Evolutionary conservation across 2,113 vertebrate genomes (phyloP).

Genomic region (Oncorhynchus clarkii): DNA sequence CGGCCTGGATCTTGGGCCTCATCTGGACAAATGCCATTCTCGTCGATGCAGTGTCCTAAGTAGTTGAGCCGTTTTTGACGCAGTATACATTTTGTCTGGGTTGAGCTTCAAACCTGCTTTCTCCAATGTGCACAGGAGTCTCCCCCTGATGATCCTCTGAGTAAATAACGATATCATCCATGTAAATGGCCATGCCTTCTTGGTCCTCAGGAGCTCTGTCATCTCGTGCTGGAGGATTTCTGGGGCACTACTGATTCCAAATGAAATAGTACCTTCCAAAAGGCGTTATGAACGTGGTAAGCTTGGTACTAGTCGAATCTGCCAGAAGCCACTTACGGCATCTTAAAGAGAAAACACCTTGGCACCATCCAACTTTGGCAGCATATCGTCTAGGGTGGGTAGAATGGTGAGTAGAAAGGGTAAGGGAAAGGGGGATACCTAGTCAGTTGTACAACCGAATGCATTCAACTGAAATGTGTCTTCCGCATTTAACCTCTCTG

Average conservation of each 20-base stretch:
- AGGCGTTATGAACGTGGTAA: background rate
- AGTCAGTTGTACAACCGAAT: too few species aligned
- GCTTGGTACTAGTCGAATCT: slow-evolving; percentile 7
- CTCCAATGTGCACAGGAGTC: background rate
- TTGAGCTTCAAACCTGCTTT: background rate
- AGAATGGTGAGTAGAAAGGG: background rate
- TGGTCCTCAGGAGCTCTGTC: background rate
- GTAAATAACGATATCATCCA: background rate
- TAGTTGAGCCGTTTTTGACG: background rate
- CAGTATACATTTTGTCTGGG: background rate
- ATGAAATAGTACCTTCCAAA: too few species aligned
- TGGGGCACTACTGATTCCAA: background rate
- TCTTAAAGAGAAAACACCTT: slow-evolving; percentile 1
- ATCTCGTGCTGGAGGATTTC: background rate
- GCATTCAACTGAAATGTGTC: too few species aligned
- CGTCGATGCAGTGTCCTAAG: background rate
- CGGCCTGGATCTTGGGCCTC: too few species aligned
- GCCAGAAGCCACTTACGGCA: slow-evolving; percentile 10
- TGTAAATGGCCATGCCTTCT: background rate
- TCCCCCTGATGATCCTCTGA: background rate
- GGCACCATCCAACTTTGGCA: background rate
- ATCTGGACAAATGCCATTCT: background rate
- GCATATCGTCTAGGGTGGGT: slow-evolving; percentile 11
- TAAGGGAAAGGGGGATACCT: too few species aligned
- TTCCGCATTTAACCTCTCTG: too few species aligned